Base-by-base conservation (phyloP, 2,888 invertebrate species). In the Pharmacophagus antenor region DNA sequence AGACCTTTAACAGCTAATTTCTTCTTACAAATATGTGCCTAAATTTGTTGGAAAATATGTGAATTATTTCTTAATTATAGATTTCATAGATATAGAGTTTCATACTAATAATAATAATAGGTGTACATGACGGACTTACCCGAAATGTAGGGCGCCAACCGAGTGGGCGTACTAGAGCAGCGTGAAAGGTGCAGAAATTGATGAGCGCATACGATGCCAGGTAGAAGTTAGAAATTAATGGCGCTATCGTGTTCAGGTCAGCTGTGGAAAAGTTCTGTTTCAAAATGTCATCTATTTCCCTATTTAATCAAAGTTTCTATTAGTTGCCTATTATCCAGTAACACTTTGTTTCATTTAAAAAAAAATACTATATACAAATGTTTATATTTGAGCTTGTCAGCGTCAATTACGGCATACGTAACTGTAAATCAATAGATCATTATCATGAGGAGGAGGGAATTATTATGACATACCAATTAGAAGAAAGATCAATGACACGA, bases 171-270 rank as follows among this genome's bases (percentile, higher is more conserved):
- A 97, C 94, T 44, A 97, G 91, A 0, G 97, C 96, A 3, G 97
- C 97, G 84, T 98, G 98, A 91, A 98, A 98, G 23, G 97, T 97
- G 79, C 98, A 97, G 89, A 97, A 98, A 88, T 98, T 98, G 76
- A 98, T 97, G 63, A 98, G 93, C 18, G 97, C 97, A 79, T 98
- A 98, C 1, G 98, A 97, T 0, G 97, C 97, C 80, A 98, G 91
- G 85, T 98, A 98, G 85, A 98, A 98, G 76, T 97, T 98, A n/a
- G 98, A 97, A 70, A 98, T 98, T 67, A 98, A 89, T 0, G 98
- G 98, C 10, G 98, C 98, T 62, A 98, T 96, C 0, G 94, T 93
- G 81, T 98, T 98, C 68, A 98, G 84, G 76, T 98, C 94, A 18
- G 96, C 97, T 96, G 90, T n/a, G 41, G 18, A 52, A 55, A 42